Evolutionary conservation across 2,888 invertebrate species (phyloP).

Genomic region (Cheilosia vulpina): DNA sequence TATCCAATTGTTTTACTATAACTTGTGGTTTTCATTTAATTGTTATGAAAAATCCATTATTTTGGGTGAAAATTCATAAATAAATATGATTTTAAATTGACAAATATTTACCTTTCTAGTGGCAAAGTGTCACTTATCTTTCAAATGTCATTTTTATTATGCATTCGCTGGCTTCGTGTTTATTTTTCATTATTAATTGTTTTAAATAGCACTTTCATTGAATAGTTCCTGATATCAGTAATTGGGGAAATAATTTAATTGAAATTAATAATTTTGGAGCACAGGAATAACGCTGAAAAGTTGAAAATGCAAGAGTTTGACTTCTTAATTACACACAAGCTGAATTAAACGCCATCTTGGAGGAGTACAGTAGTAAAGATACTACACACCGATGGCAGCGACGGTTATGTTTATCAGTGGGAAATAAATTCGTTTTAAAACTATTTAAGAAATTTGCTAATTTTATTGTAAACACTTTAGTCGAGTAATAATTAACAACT

Average conservation of each 20-base stretch:
- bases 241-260: constrained; percentile 9
- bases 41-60: constrained; percentile 17
- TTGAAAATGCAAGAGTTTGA: constrained; percentile 76
- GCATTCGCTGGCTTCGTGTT: constrained; percentile 62
- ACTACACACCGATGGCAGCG: constrained; percentile 50
- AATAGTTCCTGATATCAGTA: not conserved
- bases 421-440: not conserved
- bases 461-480: not conserved
- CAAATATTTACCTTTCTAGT: constrained; percentile 81
- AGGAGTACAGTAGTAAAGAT: constrained; percentile 39
- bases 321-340: constrained; percentile 79
- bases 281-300: constrained; percentile 35
- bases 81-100: constrained; percentile 58
- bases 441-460: not conserved
- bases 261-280: not conserved
- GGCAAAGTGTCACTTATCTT: constrained; percentile 79
- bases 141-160: constrained; percentile 75
- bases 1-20: constrained; percentile 1
- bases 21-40: not conserved
- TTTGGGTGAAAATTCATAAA: constrained; percentile 39
- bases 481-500: not conserved
- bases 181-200: constrained; percentile 41
- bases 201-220: constrained; percentile 1
- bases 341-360: constrained; percentile 76
- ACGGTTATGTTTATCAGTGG: constrained; percentile 9